Base-by-base conservation (phyloP, 2,797 vertebrate genomes). In the Chelidonichthys spinosus region DNA sequence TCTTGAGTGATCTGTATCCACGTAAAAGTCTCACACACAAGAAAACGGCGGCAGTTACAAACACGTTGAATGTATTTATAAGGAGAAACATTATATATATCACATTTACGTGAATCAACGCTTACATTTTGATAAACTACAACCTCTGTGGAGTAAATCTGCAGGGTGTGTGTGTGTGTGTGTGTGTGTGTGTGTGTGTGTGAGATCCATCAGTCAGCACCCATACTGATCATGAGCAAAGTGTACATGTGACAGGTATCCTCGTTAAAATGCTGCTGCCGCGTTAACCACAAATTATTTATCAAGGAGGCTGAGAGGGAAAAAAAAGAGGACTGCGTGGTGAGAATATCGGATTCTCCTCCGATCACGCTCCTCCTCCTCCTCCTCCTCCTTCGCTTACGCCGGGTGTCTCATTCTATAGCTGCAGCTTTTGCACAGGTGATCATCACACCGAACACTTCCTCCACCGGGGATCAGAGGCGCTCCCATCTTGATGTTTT, bases 241-340 rank as follows among this genome's bases (percentile, higher is more conserved):
- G 71, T 63, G 68, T 75, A 76, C 83, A 70, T 85, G 82, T 89
- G 91, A 93, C 85, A 87, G 82, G 85, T 86, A 88, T 79, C 85
- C 87, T 92, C 58, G 85, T 92, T 92, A 92, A 92, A 90, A 93
- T 89, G 87, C 90, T 83, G 77, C 81, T 62, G 82, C 85, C 4
- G 75, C 60, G 85, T 86, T 89, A 90, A 90, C 86, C 83, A 74
- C 92, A 88, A 93, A 93, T 95, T 91, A 95, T 94, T 94, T 89
- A 94, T 93, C 76, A 75, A 83, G 86, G 81, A 86, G 81, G 90
- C 79, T 73, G 91, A 84, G 78, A 25, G 25, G 25, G 2, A 25
- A 25, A 25, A 25, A 25, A 83, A 90, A 42, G 25, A 78, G 83
- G 83, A 83, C 73, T 84, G 84, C 76, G 85, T 88, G 86, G 78